These are phyloP conservation scores for Mimumesa dahlbomi DNA, from an alignment of 2,888 invertebrate species.

Conservation along the genomic window DNA sequence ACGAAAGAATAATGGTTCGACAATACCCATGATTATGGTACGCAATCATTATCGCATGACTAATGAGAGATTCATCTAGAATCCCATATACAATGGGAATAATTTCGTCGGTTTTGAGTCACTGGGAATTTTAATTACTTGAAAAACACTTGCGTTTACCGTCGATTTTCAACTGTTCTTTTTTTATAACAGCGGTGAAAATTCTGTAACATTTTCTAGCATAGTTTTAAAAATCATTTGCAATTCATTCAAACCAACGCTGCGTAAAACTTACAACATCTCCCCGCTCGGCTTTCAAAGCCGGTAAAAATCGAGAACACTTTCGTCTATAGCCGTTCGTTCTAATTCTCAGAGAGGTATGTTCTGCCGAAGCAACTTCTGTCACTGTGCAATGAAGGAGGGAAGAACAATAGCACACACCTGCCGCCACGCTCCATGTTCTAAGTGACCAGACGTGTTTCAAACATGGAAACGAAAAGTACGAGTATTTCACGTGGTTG, in stretches of 20 bases:
- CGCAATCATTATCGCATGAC: neutral
- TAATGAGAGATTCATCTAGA: no score
- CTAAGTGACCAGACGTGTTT: constrained; percentile 11
- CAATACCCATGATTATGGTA: neutral
- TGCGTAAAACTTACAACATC: no score
- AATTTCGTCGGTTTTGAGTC: no score
- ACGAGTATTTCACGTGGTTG: neutral
- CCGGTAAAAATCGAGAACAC: neutral
- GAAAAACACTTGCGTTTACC: no score
- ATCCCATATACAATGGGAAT: no score
- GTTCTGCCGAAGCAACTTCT: constrained; percentile 19
- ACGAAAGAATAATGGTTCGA: constrained; percentile 15
- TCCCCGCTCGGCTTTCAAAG: no score
- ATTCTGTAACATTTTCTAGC: no score
- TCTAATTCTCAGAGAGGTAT: constrained; percentile 17
- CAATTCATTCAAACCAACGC: no score
- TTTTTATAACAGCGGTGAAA: no score
- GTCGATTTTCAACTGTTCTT: no score
- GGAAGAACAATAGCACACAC: constrained; percentile 35
- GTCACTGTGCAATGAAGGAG: constrained; percentile 24
- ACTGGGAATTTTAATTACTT: no score
- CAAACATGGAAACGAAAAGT: neutral
- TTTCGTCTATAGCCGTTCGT: constrained; percentile 25
- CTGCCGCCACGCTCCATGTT: constrained; percentile 1
- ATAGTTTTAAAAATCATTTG: no score